Evolutionary conservation across 2,888 invertebrate species (phyloP).

Genomic region (Kryphioiulus occultus): DNA sequence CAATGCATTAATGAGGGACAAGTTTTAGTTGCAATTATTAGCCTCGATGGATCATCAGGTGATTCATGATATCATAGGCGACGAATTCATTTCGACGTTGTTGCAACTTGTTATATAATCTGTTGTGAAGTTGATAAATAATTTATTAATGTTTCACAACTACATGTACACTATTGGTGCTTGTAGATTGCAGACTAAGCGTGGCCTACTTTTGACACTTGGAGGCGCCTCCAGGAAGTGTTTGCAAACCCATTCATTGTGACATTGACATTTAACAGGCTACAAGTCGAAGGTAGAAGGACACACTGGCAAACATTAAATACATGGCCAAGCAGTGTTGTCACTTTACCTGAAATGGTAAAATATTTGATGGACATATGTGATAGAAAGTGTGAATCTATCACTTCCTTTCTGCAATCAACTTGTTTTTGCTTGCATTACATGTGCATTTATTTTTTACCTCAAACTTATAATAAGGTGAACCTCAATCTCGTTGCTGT

Average conservation of each 20-base stretch:
- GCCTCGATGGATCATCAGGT: background rate
- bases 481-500: too few relatives aligned
- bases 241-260: background rate
- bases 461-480: too few relatives aligned
- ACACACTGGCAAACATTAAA: background rate
- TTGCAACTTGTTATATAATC: too few relatives aligned
- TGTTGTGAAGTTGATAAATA: background rate
- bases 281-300: background rate
- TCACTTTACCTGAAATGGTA: background rate
- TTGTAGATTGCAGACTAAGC: background rate
- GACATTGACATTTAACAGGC: constrained; percentile 14
- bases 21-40: background rate
- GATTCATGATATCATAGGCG: background rate
- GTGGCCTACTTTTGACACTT: background rate
- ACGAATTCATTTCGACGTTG: background rate
- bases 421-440: too few relatives aligned
- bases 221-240: background rate
- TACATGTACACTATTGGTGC: background rate
- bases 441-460: too few relatives aligned
- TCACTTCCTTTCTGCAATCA: background rate
- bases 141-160: background rate
- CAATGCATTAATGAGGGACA: background rate
- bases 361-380: background rate
- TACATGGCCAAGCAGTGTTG: background rate
- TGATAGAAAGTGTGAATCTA: background rate